Percentiles rank a stretch among this genome's conserved stretches.
phyloP scores from a whole-genome alignment of 2,113 vertebrate genomes.

The Nicator chloris region DNA sequence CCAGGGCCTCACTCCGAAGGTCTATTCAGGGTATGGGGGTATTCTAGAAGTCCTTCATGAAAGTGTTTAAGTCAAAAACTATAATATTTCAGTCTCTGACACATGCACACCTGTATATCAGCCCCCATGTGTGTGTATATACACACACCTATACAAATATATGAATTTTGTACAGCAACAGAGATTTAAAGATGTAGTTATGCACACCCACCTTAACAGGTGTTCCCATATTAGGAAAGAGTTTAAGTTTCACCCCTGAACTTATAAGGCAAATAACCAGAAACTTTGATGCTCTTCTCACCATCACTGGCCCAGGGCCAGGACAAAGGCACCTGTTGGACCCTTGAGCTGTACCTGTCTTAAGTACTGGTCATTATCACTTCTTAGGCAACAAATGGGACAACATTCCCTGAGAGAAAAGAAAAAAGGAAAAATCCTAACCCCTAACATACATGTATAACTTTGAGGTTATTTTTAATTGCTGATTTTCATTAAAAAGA shows the following conservation, averaged over 20 bases:
- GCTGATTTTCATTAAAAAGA: neutral
- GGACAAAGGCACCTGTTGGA: no score
- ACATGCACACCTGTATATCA: neutral
- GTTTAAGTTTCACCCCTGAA: no score
- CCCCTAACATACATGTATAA: neutral
- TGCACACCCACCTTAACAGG: no score
- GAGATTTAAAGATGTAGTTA: neutral
- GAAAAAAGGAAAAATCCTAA: neutral
- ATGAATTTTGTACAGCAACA: neutral
- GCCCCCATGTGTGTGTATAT: accelerated
- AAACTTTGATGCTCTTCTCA: no score
- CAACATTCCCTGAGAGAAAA: neutral
- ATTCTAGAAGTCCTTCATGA: neutral
- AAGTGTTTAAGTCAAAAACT: neutral
- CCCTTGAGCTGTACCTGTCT: no score
- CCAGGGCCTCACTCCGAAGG: neutral
- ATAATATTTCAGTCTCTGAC: neutral
- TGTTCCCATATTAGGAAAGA: no score
- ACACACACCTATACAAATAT: neutral
- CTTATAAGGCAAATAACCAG: no score
- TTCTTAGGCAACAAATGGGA: neutral
- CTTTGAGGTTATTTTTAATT: neutral
- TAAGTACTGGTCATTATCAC: neutral
- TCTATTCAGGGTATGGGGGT: neutral
- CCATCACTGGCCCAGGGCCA: no score